These are phyloP conservation scores for Sander lucioperca DNA, from an alignment of 2,113 vertebrate species.

Conservation along the genomic window DNA sequence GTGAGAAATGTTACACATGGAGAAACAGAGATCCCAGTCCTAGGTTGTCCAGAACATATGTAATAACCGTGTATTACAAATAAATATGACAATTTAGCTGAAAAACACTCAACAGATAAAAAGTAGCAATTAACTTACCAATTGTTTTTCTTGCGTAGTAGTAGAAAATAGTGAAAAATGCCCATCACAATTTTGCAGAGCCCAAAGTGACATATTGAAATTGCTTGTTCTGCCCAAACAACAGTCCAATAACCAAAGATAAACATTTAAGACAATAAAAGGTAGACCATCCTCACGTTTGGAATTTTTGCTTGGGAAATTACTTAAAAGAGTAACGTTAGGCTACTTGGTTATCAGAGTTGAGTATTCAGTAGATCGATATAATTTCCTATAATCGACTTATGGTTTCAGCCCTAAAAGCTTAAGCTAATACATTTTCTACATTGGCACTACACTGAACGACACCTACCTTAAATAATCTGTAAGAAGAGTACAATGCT, in stretches of 20 bases:
- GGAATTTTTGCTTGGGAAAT: neutral
- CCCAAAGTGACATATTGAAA: neutral
- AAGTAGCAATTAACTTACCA: neutral
- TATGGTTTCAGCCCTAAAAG: neutral
- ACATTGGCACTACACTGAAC: neutral
- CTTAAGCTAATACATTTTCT: neutral
- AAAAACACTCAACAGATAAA: neutral
- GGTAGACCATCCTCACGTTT: neutral
- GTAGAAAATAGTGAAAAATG: neutral
- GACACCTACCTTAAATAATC: constrained; percentile 80
- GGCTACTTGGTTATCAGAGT: too few relatives aligned
- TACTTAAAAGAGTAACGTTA: neutral
- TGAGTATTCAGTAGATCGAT: neutral
- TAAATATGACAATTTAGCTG: neutral
- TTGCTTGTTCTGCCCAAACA: neutral
- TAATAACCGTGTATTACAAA: neutral
- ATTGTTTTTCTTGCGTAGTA: neutral
- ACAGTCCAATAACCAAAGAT: neutral
- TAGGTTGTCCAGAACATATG: neutral
- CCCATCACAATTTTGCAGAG: neutral
- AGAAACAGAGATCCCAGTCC: neutral
- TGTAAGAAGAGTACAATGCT: constrained; percentile 70
- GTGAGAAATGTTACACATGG: neutral
- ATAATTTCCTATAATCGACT: too few relatives aligned
- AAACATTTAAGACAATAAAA: neutral